Percentiles rank a stretch among this genome's conserved stretches.
Conservation (phyloP, 2,888 invertebrate genomes). For the Platycheirus rosarum region DNA sequence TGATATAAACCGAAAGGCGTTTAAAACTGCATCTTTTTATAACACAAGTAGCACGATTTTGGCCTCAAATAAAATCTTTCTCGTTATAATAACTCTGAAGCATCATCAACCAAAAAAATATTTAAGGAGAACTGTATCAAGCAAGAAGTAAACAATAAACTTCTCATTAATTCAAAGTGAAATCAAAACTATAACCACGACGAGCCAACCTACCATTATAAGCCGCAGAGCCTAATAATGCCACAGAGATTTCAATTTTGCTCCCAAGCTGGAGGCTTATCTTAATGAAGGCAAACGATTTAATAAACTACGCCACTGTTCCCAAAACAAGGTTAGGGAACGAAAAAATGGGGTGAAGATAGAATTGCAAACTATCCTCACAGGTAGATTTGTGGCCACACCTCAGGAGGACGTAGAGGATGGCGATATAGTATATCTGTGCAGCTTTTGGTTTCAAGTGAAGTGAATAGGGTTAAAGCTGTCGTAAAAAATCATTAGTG, state of each 20-base stretch:
- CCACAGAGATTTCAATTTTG: conserved; percentile 31
- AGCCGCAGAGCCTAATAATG: conserved; percentile 50
- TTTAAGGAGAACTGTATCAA: conserved; percentile 10
- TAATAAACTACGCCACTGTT: conserved; percentile 72
- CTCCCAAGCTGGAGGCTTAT: conserved; percentile 55
- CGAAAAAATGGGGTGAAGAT: not conserved
- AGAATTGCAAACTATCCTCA: conserved; percentile 52
- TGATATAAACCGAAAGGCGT: not conserved
- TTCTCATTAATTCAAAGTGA: conserved; percentile 59
- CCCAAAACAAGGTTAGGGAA: conserved; percentile 10
- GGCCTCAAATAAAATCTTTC: conserved; percentile 34
- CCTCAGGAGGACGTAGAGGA: conserved; percentile 5
- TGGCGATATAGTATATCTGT: conserved; percentile 17
- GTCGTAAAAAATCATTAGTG: conserved; percentile 57
- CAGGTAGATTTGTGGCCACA: conserved; percentile 54
- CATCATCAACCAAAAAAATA: not conserved
- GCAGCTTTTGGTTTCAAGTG: conserved; percentile 9
- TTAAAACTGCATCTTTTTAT: not conserved
- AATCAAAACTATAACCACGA: conserved; percentile 58
- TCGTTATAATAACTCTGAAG: conserved; percentile 30
- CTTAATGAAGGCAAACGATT: conserved; percentile 65
- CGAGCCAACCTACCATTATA: conserved; percentile 45
- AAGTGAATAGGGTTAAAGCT: conserved; percentile 57
- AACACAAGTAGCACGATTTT: conserved; percentile 46
- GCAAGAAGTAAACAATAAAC: conserved; percentile 45